Conservation (phyloP, 2,888 invertebrate genomes). For the Seira musarum region DNA sequence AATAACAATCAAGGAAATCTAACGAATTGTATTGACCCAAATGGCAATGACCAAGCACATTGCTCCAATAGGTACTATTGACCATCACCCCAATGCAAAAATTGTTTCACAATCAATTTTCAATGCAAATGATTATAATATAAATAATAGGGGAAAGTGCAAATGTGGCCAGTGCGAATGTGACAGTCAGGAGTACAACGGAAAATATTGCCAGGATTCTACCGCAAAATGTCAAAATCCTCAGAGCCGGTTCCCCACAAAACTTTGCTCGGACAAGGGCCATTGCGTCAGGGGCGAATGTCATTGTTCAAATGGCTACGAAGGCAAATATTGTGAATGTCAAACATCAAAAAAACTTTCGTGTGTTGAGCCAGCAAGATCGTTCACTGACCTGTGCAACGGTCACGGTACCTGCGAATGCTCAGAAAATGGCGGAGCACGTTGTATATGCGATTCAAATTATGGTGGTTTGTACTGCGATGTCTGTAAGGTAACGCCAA, state of each 20-base stretch:
- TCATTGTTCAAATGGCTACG: conserved; percentile 13
- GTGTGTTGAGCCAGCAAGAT: conserved; percentile 52
- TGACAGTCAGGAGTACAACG: conserved; percentile 39
- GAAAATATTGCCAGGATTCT: conserved; percentile 50
- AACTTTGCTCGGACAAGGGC: conserved; percentile 38
- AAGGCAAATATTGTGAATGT: conserved; percentile 58
- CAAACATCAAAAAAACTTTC: conserved; percentile 19
- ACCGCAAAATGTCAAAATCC: conserved; percentile 21
- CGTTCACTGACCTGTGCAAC: conserved; percentile 25
- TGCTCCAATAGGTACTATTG: conserved; percentile 38
- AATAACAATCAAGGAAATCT: conserved; percentile 7
- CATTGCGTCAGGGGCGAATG: conserved; percentile 43
- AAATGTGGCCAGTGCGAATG: conserved; percentile 57
- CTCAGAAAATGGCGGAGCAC: not conserved
- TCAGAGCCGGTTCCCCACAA: not conserved
- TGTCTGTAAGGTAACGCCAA: conserved; percentile 37
- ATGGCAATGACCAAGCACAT: not conserved
- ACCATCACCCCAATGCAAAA: not conserved
- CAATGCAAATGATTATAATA: too few species aligned
- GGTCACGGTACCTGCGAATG: conserved; percentile 49
- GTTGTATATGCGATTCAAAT: conserved; percentile 41
- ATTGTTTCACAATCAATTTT: too few species aligned
- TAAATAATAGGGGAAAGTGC: conserved; percentile 58
- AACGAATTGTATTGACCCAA: conserved; percentile 18
- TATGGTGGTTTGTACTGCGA: conserved; percentile 56